These are phyloP conservation scores for Tetranychus cinnabarinus DNA, from an alignment of 1,140 invertebrate genomes.

Conservation along the genomic window DNA sequence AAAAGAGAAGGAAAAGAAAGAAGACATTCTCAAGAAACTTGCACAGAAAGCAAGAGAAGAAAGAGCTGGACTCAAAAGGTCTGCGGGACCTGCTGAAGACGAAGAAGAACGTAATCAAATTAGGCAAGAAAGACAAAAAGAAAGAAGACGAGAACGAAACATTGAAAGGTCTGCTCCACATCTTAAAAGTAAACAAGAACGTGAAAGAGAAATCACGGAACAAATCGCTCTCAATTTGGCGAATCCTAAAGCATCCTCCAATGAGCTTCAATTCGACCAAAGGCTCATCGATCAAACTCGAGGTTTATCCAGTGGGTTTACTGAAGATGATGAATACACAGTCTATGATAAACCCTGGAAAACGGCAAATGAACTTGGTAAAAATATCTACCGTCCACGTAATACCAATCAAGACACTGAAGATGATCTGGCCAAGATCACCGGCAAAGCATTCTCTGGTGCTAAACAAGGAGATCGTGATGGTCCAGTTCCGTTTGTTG, in stretches of 20 bases:
- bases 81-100: conserved; percentile 35
- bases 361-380: conserved; percentile 44
- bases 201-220: conserved; percentile 92
- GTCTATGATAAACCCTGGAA: conserved; percentile 74
- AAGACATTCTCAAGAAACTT: conserved; percentile 70
- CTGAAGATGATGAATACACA: conserved; percentile 89
- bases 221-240: conserved; percentile 92
- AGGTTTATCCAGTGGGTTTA: conserved; percentile 89
- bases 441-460: conserved; percentile 86
- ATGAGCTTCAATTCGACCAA: not conserved
- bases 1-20: conserved; percentile 95
- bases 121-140: conserved; percentile 64
- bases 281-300: conserved; percentile 37
- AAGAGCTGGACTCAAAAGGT: conserved; percentile 48
- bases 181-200: conserved; percentile 65
- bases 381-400: conserved; percentile 74
- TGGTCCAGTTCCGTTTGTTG: conserved; percentile 89
- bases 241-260: conserved; percentile 33
- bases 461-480: conserved; percentile 42
- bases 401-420: conserved; percentile 68
- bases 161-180: conserved; percentile 77
- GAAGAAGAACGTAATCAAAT: conserved; percentile 68
- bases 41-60: conserved; percentile 90
- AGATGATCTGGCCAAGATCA: conserved; percentile 64
- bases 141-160: conserved; percentile 74